Evolutionary conservation across 1,140 invertebrate species (phyloP), one percentile per base, ranked within the genome.

Genomic region (Eciton burchellii): DNA sequence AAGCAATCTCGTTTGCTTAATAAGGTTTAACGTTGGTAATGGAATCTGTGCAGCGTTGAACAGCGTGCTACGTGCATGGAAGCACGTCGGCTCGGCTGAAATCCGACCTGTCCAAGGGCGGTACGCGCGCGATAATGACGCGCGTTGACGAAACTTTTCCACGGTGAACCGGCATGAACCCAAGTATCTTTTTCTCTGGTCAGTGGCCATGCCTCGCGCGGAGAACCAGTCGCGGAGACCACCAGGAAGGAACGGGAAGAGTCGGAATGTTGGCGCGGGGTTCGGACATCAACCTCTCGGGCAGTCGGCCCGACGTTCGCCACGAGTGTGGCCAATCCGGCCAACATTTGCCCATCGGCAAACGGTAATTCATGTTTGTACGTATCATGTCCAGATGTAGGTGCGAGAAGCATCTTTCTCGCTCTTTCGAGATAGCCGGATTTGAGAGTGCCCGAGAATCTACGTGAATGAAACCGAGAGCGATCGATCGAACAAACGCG

Each of bases 201-300:
- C 9, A 19, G 60, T 24, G 59, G n/a, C 0, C 59, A 43, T 35
- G 59, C 43, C 35, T 49, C 35, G 41, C 70, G 45, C 70, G 35
- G 68, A n/a, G n/a, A 76, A 70, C n/a, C 79, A 66, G 45, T 59
- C 47, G 56, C 81, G 81, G 81, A 89, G 76, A 88, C 83, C 85
- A 88, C 70, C 73, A 83, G 82, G 84, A 91, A 88, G 81, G 60
- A 86, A 81, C 79, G 83, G 81, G 84, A 83, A 76, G 57, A 90
- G 84, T 88, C 63, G 88, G 90, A 91, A 91, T 92, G 89, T 91
- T 92, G 89, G 89, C 88, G 84, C 85, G 84, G 54, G 59, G 71
- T 88, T 88, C 89, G 90, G 89, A 88, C 91, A 89, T 90, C 89
- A 92, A 91, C 90, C 91, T 91, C 74, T 70, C 88, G 81, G 66